Percentiles rank a stretch among this genome's conserved stretches.
Conservation (phyloP, 2,797 vertebrate genomes). For the Enteromius trimaculatus region DNA sequence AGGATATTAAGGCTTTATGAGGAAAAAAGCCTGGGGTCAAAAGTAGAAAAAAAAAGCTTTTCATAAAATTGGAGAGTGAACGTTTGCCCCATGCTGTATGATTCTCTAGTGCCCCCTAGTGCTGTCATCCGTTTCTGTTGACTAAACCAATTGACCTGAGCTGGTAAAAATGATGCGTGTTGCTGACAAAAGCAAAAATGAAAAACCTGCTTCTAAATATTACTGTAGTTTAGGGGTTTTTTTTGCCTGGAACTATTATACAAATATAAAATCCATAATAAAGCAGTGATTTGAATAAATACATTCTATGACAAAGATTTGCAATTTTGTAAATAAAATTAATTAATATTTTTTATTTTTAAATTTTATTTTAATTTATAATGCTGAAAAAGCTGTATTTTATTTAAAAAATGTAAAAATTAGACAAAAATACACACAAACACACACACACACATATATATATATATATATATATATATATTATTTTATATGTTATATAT, state of each 20-base stretch:
- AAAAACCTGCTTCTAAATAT: not conserved
- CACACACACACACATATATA: too few species aligned
- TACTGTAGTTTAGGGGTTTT: not conserved
- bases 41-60: slow-evolving; percentile 20
- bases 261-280: too few species aligned
- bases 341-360: not conserved
- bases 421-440: too few species aligned
- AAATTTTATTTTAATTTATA: too few species aligned
- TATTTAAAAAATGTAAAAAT: too few species aligned
- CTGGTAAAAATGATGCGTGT: not conserved
- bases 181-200: not conserved
- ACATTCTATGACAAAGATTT: not conserved
- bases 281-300: not conserved
- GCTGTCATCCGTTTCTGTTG: slow-evolving; percentile 34
- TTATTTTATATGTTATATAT: not conserved
- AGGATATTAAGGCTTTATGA: slow-evolving; percentile 21
- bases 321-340: not conserved
- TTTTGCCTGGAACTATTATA: not conserved
- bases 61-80: not conserved
- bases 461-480: too few species aligned
- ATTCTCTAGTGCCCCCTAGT: slow-evolving; percentile 64
- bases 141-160: slow-evolving; percentile 1
- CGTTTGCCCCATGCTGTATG: not conserved
- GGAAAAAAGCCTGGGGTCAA: slow-evolving; percentile 36
- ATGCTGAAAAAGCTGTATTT: not conserved